Conservation (phyloP, 1,140 invertebrate species). For the Brachionus asplanchnoidis region DNA sequence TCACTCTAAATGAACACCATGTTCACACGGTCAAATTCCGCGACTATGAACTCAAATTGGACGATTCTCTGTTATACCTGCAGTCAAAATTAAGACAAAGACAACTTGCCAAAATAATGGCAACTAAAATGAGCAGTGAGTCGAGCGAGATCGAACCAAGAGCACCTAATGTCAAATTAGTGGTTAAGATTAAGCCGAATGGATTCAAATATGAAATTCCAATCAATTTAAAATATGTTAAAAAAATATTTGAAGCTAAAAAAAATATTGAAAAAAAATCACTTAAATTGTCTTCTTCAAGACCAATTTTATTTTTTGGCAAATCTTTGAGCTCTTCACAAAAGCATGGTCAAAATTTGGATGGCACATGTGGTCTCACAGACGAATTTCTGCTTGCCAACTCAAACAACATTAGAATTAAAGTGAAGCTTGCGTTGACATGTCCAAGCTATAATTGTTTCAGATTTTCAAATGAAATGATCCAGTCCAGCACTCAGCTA, state of each 20-base stretch:
- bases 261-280: neutral
- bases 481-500: neutral
- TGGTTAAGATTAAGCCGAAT: constrained; percentile 21
- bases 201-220: constrained; percentile 31
- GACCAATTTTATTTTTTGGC: constrained; percentile 23
- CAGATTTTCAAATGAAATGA: constrained; percentile 9
- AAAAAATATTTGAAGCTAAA: neutral
- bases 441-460: neutral
- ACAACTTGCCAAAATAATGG: neutral
- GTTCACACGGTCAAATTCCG: neutral
- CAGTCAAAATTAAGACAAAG: constrained; percentile 6
- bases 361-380: neutral
- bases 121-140: neutral
- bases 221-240: neutral
- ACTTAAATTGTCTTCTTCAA: neutral
- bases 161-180: neutral
- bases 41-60: neutral
- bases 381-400: neutral
- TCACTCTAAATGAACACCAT: neutral
- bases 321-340: neutral
- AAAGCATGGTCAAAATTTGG: neutral
- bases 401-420: constrained; percentile 10
- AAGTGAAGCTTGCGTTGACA: neutral
- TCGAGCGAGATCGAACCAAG: neutral
- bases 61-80: neutral